Percentiles rank a stretch among this genome's conserved stretches.
These are phyloP conservation scores for Aeoliscus strigatus DNA, from an alignment of 2,797 vertebrate species.

Conservation along the genomic window DNA sequence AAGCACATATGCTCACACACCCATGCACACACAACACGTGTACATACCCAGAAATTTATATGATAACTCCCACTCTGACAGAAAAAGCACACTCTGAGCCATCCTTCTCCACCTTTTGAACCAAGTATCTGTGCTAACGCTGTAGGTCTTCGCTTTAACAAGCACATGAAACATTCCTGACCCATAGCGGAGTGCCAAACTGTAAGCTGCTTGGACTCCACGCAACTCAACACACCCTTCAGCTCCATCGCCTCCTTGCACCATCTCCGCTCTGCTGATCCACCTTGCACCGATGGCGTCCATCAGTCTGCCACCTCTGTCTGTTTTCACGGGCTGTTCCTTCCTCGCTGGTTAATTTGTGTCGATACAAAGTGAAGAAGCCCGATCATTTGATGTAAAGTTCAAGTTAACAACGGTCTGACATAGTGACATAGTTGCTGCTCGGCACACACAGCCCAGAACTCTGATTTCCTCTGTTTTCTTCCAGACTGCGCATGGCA, in stretches of 20 bases:
- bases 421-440: too few relatives aligned
- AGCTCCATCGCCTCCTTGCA: constrained; percentile 49
- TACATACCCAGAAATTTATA: background rate
- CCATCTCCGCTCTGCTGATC: constrained; percentile 27
- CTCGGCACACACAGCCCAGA: too few relatives aligned
- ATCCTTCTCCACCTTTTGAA: constrained; percentile 15
- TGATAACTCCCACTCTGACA: constrained; percentile 6
- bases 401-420: too few relatives aligned
- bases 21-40: background rate
- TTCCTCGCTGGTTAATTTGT: background rate
- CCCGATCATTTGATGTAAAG: background rate
- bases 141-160: constrained; percentile 4
- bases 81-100: constrained; percentile 9
- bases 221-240: constrained; percentile 19
- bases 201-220: constrained; percentile 7
- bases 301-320: background rate
- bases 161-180: constrained; percentile 26
- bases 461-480: constrained; percentile 12
- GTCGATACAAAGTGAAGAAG: background rate
- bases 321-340: background rate
- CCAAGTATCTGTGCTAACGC: constrained; percentile 7
- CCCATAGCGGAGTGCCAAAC: constrained; percentile 16
- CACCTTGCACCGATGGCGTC: constrained; percentile 1
- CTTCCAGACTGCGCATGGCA: constrained; percentile 6
- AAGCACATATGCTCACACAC: background rate